Conservation (phyloP, 2,888 invertebrate species). For the Emmelina monodactyla region DNA sequence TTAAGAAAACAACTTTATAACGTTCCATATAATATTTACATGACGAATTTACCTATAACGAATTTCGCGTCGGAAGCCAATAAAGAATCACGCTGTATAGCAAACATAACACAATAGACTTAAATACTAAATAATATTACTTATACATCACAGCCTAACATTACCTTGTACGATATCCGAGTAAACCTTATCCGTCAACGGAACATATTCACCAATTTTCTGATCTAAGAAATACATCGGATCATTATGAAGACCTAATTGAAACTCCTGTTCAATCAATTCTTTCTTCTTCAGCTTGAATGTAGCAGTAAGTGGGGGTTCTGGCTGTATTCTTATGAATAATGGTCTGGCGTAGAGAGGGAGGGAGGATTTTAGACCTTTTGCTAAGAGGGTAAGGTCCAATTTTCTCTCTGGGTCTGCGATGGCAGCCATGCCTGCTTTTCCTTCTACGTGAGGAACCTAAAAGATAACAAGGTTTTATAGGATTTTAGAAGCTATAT, state of each 20-base stretch:
- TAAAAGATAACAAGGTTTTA: slow-evolving; percentile 34
- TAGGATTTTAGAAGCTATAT: too few relatives aligned
- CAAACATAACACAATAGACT: too few relatives aligned
- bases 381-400: slow-evolving; percentile 59
- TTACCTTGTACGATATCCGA: slow-evolving; percentile 53
- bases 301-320: slow-evolving; percentile 84
- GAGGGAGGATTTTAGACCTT: slow-evolving; percentile 61
- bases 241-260: slow-evolving; percentile 70
- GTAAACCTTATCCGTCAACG: slow-evolving; percentile 49
- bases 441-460: slow-evolving; percentile 83
- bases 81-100: too few relatives aligned
- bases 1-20: not conserved
- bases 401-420: slow-evolving; percentile 74
- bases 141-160: slow-evolving; percentile 51
- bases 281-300: slow-evolving; percentile 94
- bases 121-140: not conserved
- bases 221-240: slow-evolving; percentile 71
- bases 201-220: slow-evolving; percentile 48
- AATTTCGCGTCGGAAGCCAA: too few relatives aligned
- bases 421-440: slow-evolving; percentile 94
- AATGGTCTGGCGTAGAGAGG: slow-evolving; percentile 88
- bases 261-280: slow-evolving; percentile 81
- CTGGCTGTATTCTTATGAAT: slow-evolving; percentile 80
- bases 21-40: not conserved
- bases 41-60: not conserved